These are phyloP conservation scores for Lottia gigantea DNA, from an alignment of 2,888 invertebrate genomes.

Conservation along the genomic window DNA sequence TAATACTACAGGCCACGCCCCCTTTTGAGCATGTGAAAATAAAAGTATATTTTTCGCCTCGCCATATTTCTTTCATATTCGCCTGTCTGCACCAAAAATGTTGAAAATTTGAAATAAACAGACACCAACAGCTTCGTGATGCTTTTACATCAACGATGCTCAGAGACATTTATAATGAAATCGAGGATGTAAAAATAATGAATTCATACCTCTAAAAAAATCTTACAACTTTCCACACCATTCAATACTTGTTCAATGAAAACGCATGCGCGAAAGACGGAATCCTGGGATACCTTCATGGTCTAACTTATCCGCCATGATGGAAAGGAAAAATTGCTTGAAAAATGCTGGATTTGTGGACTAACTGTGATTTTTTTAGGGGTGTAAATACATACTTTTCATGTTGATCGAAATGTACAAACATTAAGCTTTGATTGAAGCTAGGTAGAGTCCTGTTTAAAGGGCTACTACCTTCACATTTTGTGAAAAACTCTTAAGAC, in stretches of 20 bases:
- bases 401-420: conserved; percentile 39
- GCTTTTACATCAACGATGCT: no score
- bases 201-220: no score
- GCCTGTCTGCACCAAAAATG: no score
- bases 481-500: conserved; percentile 34
- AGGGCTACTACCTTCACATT: conserved; percentile 29
- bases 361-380: conserved; percentile 39
- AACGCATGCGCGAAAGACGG: conserved; percentile 53
- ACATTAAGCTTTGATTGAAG: conserved; percentile 32
- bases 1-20: no score
- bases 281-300: conserved; percentile 64
- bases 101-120: no score
- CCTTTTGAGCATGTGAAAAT: no score
- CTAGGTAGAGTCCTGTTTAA: conserved; percentile 28
- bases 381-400: conserved; percentile 35
- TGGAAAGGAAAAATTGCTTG: conserved; percentile 63
- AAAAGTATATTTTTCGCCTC: no score
- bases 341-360: conserved; percentile 49
- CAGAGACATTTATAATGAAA: no score
- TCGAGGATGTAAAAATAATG: no score
- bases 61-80: no score
- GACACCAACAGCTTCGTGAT: no score
- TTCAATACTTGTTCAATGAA: conserved; percentile 29
- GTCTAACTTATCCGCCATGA: conserved; percentile 69
- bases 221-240: no score